Base-by-base conservation (phyloP, 2,113 vertebrate genomes). In the Nipponia nippon region DNA sequence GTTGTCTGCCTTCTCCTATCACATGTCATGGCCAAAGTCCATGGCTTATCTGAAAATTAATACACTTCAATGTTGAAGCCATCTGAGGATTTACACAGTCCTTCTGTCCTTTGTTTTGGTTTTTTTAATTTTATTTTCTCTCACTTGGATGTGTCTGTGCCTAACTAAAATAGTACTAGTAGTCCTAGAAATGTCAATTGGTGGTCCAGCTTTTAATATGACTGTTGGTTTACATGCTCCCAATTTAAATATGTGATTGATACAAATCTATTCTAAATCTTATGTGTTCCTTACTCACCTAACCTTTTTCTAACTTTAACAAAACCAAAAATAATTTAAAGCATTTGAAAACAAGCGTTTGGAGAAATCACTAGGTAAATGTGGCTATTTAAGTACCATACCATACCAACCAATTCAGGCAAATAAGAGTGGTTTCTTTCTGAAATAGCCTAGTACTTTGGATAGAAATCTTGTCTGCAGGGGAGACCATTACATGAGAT, bases 351-450 rank as follows among this genome's bases (percentile, higher is more conserved):
- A 87, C 78, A 95, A 88, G 47, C 29, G 73, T 83, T 94, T 85
- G 66, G 72, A 95, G 53, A 95, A 94, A 97, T 95, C 58, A 67
- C 58, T 83, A 75, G 62, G 71, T 90, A 78, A 76, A 47, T 20
- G 32, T 86, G 42, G 32, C 42, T 95, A 62, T 93, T 95, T 92
- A 87, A 76, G 83, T 79, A 55, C 61, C 52, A 34, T 47, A 86
- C 81, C 78, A 90, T 47, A 86, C 81, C 78, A 90, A 83, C 66
- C n/a, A 83, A 70, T 91, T 90, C 75, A 95, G 87, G 71, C 42
- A 96, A 97, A 66, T 62, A 79, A 73, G 71, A 95, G 47, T 67
- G 58, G 46, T 95, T 96, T 91, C 89, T 91, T 77, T 69, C 44
- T 90, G 82, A 93, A 95, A 83, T 47, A 94, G 13, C 58, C 16